A percentile compares a stretch with the other conserved stretches of the same genome.
phyloP scores from a whole-genome alignment of 2,113 vertebrate genomes.

The Anseranas semipalmata region DNA sequence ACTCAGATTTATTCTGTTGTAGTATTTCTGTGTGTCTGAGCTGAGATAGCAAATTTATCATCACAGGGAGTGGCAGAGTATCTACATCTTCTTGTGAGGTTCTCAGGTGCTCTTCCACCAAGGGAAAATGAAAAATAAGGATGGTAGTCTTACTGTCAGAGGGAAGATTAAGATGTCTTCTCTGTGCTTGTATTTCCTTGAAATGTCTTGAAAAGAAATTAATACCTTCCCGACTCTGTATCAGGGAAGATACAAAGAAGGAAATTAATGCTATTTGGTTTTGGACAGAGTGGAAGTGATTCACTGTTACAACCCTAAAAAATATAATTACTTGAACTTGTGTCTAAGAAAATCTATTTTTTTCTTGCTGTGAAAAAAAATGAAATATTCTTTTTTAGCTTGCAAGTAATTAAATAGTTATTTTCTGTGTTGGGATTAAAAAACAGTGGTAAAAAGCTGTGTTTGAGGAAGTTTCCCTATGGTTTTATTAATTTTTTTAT shows the following conservation, averaged over 20 bases:
- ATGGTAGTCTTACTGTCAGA: background rate
- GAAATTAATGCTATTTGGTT: slow-evolving; percentile 34
- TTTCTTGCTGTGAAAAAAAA: slow-evolving; percentile 2
- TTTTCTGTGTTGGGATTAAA: background rate
- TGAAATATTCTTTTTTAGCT: background rate
- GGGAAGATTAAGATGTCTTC: slow-evolving; percentile 39
- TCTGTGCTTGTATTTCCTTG: slow-evolving; percentile 3
- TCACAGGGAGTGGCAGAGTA: background rate
- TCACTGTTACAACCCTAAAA: slow-evolving; percentile 40
- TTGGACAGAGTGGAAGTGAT: slow-evolving; percentile 35
- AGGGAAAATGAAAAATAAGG: background rate
- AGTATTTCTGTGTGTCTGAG: background rate
- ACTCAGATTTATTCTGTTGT: background rate
- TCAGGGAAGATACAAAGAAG: slow-evolving; percentile 3
- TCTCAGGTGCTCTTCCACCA: background rate
- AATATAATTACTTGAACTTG: background rate
- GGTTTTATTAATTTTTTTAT: background rate
- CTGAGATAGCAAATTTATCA: background rate
- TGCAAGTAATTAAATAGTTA: slow-evolving; percentile 31
- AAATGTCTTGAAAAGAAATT: slow-evolving; percentile 12
- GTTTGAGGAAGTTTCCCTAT: background rate
- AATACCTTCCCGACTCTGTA: slow-evolving; percentile 26
- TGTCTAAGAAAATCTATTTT: slow-evolving; percentile 41
- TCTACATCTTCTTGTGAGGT: background rate
- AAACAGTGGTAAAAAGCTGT: background rate